These are phyloP conservation scores for Tricholaema leucomelas DNA, from an alignment of 2,113 vertebrate genomes.

Conservation along the genomic window DNA sequence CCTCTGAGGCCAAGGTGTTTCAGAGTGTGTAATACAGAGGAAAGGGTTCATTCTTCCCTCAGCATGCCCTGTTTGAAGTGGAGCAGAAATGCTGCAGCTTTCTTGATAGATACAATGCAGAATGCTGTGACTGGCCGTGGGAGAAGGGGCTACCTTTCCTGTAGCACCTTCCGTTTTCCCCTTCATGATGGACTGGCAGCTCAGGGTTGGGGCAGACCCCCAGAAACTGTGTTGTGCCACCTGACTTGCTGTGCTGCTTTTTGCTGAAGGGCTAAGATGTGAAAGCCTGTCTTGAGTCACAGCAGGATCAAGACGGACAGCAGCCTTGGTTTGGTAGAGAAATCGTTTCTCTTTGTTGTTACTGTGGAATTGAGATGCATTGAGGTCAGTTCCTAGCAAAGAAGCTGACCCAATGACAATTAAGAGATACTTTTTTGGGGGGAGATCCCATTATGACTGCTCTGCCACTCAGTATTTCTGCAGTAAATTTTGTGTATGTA, in stretches of 20 bases:
- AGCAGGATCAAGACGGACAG: neutral
- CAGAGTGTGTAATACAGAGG: neutral
- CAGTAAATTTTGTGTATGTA: neutral
- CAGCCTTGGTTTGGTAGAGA: neutral
- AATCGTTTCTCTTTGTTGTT: neutral
- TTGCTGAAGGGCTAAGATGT: neutral
- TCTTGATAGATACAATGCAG: rapidly evolving
- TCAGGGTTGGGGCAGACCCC: neutral
- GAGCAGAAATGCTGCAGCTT: neutral
- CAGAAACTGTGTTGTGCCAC: neutral
- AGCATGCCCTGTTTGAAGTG: neutral
- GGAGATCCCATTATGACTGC: neutral
- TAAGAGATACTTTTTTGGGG: neutral
- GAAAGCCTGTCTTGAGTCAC: neutral
- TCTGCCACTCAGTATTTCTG: neutral
- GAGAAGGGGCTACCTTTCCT: neutral
- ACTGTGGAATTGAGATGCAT: neutral
- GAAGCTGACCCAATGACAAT: neutral
- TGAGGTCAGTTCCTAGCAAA: neutral
- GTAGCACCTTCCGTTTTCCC: neutral
- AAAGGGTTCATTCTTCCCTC: neutral
- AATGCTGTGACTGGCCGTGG: neutral
- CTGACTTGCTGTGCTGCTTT: neutral
- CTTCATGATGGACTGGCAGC: neutral
- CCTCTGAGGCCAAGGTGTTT: neutral